Base-by-base conservation (phyloP, 2,113 vertebrate species). In the Tychaedon coryphoeus region DNA sequence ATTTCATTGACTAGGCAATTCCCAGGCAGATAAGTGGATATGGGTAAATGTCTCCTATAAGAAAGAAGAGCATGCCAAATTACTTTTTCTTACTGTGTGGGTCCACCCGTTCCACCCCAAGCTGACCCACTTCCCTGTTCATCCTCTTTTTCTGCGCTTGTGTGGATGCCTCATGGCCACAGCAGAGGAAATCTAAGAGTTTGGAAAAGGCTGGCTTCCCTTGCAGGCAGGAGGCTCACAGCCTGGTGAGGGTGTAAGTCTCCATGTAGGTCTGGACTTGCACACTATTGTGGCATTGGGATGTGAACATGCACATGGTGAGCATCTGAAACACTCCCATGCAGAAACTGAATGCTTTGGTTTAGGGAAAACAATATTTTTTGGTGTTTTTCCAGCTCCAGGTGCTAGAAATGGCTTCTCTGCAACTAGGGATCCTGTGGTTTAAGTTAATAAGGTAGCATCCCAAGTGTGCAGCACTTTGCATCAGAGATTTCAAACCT, bases 301-400 rank as follows among this genome's bases (percentile, higher is more conserved):
- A 17, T 86, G 40, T 42, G 58, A 79, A 50, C 1, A 1, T 33
- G 53, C 19, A 20, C 0, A 0, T 51, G 53, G 62, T 7, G 22
- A 47, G 47, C 75, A 45, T 72, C 88, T 64, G 50, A 50, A 57
- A 82, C 3, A 2, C 36, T 82, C 29, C 74, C 58, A 19, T 70
- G 26, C 72, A 77, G 56, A 92, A 93, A 40, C 2, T 4, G 20
- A 31, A 51, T 58, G 51, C 26, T 81, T 88, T 45, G 19, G 69
- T 76, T 60, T 48, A n/a, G 58, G 53, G 48, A 86, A 70, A 91
- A 1, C 47, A 53, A 1, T 61, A 17, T n/a, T 91, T 80, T 65
- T 60, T 73, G 43, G 50, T 95, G 48, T 43, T 14, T 79, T 93
- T 79, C 54, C 66, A 91, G 50, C 65, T 92, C 66, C 50, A 53